phyloP scores from a whole-genome alignment of 2,113 vertebrate genomes.

The Indicator maculatus region DNA sequence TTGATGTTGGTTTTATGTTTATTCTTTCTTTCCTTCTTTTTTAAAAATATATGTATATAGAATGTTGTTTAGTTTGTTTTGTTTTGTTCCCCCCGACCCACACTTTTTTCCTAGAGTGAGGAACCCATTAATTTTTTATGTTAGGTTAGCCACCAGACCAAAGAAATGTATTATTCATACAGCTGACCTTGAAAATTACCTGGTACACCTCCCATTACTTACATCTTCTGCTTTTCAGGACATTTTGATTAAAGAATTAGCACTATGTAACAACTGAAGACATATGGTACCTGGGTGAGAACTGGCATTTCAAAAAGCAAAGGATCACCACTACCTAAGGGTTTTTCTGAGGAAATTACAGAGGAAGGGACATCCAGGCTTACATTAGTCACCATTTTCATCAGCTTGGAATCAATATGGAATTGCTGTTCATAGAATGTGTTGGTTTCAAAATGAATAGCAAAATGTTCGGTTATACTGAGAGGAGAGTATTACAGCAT shows the following conservation, averaged over 20 bases:
- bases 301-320: neutral
- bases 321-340: neutral
- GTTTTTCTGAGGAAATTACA: neutral
- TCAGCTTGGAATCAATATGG: neutral
- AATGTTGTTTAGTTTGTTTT: neutral
- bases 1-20: too few species aligned
- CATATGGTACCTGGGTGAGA: accelerated
- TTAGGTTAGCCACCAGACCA: neutral
- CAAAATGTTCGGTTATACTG: neutral
- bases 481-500: neutral
- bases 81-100: too few species aligned
- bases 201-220: neutral
- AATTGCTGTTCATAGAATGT: neutral
- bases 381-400: neutral
- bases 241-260: neutral
- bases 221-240: neutral
- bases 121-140: neutral
- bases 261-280: neutral
- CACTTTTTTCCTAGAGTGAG: neutral
- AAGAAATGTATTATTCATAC: neutral
- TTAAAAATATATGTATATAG: too few species aligned
- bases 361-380: neutral
- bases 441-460: neutral
- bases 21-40: too few species aligned
- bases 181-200: neutral